phyloP scores from a whole-genome alignment of 2,797 vertebrate genomes.

The Lutjanus campechanus region DNA sequence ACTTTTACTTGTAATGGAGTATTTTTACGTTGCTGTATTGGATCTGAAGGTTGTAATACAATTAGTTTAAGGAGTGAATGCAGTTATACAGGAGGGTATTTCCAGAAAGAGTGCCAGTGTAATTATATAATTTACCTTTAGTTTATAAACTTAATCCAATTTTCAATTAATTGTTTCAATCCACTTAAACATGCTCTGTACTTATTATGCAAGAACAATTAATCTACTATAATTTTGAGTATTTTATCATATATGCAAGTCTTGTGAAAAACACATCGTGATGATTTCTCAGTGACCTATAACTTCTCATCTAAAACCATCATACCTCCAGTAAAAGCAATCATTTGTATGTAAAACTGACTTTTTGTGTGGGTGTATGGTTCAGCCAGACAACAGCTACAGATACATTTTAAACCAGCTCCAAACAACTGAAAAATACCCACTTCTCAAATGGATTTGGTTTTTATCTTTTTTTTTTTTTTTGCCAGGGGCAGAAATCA shows the following conservation, averaged over 20 bases:
- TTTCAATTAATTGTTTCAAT: background rate
- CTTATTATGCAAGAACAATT: background rate
- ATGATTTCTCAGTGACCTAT: background rate
- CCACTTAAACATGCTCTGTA: background rate
- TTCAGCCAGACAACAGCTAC: background rate
- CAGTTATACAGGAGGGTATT: too few species aligned
- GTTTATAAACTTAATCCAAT: too few species aligned
- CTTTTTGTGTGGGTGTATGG: accelerated
- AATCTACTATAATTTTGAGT: too few species aligned
- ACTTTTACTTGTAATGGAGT: too few species aligned
- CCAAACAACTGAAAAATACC: background rate
- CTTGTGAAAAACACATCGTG: too few species aligned
- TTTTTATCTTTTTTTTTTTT: background rate
- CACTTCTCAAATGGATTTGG: background rate
- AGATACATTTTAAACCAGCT: background rate
- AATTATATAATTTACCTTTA: background rate
- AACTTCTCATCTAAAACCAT: background rate
- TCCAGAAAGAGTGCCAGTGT: too few species aligned
- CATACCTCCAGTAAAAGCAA: background rate
- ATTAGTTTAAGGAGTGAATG: too few species aligned
- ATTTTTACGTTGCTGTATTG: too few species aligned
- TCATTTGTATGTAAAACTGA: background rate
- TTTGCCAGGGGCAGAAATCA: background rate
- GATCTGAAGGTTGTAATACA: too few species aligned
- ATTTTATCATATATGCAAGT: background rate